Conservation (phyloP, 2,797 vertebrate genomes). For the Scolopax rusticola region DNA sequence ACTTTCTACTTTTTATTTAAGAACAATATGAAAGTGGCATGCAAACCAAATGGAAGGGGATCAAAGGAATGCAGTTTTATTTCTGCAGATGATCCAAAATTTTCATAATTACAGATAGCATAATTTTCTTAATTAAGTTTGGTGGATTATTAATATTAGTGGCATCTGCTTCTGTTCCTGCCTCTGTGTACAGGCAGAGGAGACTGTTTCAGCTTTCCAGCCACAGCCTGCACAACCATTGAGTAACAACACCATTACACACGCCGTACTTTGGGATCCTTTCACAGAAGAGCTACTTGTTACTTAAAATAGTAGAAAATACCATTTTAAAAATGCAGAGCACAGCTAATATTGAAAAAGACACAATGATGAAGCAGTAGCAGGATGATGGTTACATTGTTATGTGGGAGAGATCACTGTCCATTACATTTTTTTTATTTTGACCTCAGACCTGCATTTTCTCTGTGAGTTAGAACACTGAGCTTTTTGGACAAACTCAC, state of each 20-base stretch:
- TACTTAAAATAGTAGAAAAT: not conserved
- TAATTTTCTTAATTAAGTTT: constrained; percentile 33
- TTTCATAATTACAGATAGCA: constrained; percentile 5
- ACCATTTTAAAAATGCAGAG: not conserved
- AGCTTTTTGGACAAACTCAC: not conserved
- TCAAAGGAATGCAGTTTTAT: constrained; percentile 11
- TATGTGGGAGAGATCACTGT: not conserved
- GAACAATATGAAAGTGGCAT: not conserved
- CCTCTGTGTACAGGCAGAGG: not conserved
- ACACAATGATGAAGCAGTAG: not conserved
- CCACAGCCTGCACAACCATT: not conserved
- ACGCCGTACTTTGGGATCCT: not conserved
- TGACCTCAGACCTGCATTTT: not conserved
- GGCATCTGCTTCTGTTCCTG: not conserved
- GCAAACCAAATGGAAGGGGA: constrained; percentile 20
- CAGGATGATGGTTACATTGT: not conserved
- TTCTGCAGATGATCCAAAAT: constrained; percentile 10
- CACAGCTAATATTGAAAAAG: not conserved
- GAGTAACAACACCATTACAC: not conserved
- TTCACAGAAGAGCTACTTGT: not conserved
- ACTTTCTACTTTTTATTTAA: constrained; percentile 15
- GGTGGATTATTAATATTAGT: not conserved
- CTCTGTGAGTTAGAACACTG: not conserved
- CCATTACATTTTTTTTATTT: not conserved
- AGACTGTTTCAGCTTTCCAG: not conserved